These are phyloP conservation scores for Podilymbus podiceps DNA, from an alignment of 2,113 vertebrate genomes.

Conservation along the genomic window DNA sequence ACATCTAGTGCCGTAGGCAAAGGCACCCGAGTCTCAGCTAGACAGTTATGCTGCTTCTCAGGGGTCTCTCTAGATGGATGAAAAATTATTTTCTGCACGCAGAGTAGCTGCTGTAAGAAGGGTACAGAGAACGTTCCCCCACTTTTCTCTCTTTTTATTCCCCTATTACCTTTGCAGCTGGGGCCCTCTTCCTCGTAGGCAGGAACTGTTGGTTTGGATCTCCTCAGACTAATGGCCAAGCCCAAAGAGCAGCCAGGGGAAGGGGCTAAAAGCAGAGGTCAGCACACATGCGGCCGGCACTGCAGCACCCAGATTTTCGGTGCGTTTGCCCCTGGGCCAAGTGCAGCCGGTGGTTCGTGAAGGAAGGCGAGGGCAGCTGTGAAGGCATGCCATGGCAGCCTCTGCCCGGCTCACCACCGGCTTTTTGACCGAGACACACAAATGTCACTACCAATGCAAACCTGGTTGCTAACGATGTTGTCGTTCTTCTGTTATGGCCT, in stretches of 20 bases:
- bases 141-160: neutral
- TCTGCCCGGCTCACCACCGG: neutral
- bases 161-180: neutral
- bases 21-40: neutral
- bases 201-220: neutral
- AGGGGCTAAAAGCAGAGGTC: neutral
- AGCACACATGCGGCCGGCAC: accelerated
- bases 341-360: too few species aligned
- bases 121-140: neutral
- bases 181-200: neutral
- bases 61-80: neutral
- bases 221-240: neutral
- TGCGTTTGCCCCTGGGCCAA: too few species aligned
- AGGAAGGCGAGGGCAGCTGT: too few species aligned
- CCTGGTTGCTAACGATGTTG: accelerated
- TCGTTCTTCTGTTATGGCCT: neutral
- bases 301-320: too few species aligned
- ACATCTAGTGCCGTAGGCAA: neutral
- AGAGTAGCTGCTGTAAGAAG: neutral
- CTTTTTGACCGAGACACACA: neutral
- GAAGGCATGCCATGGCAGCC: too few species aligned
- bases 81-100: neutral
- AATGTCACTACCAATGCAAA: neutral
- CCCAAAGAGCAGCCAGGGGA: neutral
- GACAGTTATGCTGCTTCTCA: neutral